Evolutionary conservation across 2,888 invertebrate genomes (phyloP).

Genomic region (Palloptera scutellata): DNA sequence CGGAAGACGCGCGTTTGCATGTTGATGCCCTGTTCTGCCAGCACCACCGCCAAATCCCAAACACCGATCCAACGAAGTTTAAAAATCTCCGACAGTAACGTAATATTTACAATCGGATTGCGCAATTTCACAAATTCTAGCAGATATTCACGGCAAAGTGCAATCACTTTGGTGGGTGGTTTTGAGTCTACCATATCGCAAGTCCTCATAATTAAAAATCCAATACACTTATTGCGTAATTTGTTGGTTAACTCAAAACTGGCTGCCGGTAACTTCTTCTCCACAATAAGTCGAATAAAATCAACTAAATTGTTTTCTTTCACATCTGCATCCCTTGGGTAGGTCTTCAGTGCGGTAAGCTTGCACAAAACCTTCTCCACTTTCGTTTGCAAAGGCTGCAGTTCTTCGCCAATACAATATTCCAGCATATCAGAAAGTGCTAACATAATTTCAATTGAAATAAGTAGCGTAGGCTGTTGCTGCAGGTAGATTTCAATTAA

Average conservation of each 20-base stretch:
- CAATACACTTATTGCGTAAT: slow-evolving; percentile 50
- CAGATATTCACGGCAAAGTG: slow-evolving; percentile 46
- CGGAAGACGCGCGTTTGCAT: slow-evolving; percentile 71
- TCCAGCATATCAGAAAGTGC: slow-evolving; percentile 75
- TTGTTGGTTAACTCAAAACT: slow-evolving; percentile 48
- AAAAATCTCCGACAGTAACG: slow-evolving; percentile 72
- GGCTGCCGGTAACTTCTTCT: slow-evolving; percentile 48
- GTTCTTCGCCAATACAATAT: slow-evolving; percentile 73
- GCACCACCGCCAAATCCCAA: slow-evolving; percentile 68
- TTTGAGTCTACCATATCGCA: slow-evolving; percentile 13
- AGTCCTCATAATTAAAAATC: slow-evolving; percentile 48
- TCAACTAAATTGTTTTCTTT: slow-evolving; percentile 48
- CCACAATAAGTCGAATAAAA: slow-evolving; percentile 49
- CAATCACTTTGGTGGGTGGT: slow-evolving; percentile 38
- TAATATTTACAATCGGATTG: slow-evolving; percentile 67
- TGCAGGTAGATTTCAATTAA: slow-evolving; percentile 77
- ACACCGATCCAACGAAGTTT: slow-evolving; percentile 73
- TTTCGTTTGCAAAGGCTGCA: slow-evolving; percentile 72
- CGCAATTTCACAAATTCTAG: slow-evolving; percentile 53
- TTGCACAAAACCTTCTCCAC: slow-evolving; percentile 64
- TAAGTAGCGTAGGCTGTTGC: slow-evolving; percentile 73
- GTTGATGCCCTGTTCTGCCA: slow-evolving; percentile 71
- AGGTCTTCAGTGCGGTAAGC: slow-evolving; percentile 44
- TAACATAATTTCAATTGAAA: slow-evolving; percentile 74
- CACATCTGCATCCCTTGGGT: slow-evolving; percentile 44